Conservation (phyloP, 2,797 vertebrate species). For the Catostomus latipinnis region DNA sequence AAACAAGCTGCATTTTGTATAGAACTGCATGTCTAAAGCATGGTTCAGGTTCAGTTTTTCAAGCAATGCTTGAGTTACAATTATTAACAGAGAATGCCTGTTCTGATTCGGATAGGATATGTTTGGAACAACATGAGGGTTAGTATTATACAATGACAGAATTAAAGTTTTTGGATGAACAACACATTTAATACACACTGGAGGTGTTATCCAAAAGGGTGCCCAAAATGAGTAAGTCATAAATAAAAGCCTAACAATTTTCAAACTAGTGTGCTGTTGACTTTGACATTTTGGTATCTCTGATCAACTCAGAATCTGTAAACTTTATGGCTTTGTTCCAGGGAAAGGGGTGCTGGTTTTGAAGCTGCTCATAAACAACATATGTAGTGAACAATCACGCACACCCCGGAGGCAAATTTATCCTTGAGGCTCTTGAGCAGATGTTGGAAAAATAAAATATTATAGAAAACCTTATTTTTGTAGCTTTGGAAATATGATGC, state of each 20-base stretch:
- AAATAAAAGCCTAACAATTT: neutral
- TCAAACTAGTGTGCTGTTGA: conserved; percentile 11
- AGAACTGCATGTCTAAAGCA: neutral
- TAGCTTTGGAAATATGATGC: conserved; percentile 67
- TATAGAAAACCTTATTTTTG: conserved; percentile 58
- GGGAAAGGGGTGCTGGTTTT: conserved; percentile 50
- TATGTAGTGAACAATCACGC: conserved; percentile 75
- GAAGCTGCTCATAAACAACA: conserved; percentile 75
- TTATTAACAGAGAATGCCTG: no score
- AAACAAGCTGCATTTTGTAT: neutral
- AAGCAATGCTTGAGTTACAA: no score
- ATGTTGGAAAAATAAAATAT: conserved; percentile 71
- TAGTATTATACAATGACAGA: no score
- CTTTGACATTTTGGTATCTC: conserved; percentile 39
- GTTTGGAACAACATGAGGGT: no score
- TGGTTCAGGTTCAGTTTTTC: no score
- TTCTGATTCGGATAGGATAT: no score
- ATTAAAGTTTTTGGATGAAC: no score
- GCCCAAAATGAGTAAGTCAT: neutral
- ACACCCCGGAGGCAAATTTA: conserved; percentile 73
- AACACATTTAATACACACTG: neutral
- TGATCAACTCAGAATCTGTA: conserved; percentile 40
- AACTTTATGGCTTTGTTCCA: conserved; percentile 51
- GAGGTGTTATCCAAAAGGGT: neutral
- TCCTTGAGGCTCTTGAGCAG: conserved; percentile 76